These are phyloP conservation scores for Coregonus suidteri DNA, from an alignment of 2,797 vertebrate genomes.

Conservation along the genomic window DNA sequence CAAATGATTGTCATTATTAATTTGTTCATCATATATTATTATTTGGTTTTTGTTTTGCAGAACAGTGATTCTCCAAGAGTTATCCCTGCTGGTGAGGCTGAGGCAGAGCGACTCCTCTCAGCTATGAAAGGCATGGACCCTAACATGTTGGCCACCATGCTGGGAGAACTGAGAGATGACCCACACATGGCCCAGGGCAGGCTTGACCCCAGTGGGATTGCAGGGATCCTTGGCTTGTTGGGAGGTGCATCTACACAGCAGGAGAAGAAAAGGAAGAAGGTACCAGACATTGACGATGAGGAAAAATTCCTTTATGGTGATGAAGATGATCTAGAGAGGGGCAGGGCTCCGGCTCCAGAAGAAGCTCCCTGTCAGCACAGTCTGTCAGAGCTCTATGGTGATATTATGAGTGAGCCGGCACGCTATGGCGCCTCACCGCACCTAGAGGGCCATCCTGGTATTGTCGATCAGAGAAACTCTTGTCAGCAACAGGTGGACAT, in stretches of 20 bases:
- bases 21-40: background rate
- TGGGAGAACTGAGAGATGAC: slow-evolving; percentile 73
- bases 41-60: slow-evolving; percentile 60
- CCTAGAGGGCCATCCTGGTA: slow-evolving; percentile 27
- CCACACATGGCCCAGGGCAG: slow-evolving; percentile 69
- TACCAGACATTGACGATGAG: slow-evolving; percentile 91
- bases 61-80: slow-evolving; percentile 72
- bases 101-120: slow-evolving; percentile 83
- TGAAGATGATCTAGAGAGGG: slow-evolving; percentile 71
- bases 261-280: slow-evolving; percentile 71
- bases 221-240: slow-evolving; percentile 83
- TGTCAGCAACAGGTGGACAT: slow-evolving; percentile 8
- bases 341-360: accelerated
- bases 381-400: slow-evolving; percentile 54
- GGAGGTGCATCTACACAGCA: slow-evolving; percentile 63
- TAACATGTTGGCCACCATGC: slow-evolving; percentile 66
- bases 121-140: slow-evolving; percentile 79
- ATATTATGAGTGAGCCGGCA: slow-evolving; percentile 20
- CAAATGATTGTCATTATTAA: too few relatives aligned
- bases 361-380: slow-evolving; percentile 35
- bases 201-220: slow-evolving; percentile 76
- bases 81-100: slow-evolving; percentile 54
- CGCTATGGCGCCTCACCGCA: slow-evolving; percentile 6
- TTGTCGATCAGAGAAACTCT: background rate
- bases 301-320: slow-evolving; percentile 96